Evolutionary conservation across 1,140 invertebrate species (phyloP), one percentile per base, ranked within the genome.

Genomic region (Bradysia coprophila): DNA sequence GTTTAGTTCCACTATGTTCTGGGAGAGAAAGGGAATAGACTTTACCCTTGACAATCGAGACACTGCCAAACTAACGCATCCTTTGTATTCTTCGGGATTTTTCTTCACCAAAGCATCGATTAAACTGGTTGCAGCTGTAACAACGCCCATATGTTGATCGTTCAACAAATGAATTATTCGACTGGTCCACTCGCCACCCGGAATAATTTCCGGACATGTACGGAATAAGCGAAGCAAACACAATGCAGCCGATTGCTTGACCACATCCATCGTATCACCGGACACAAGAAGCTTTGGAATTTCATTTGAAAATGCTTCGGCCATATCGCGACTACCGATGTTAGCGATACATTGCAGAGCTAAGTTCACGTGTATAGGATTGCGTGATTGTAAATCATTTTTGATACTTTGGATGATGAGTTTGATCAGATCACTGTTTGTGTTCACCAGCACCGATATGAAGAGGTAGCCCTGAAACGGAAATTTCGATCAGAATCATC

Each of bases 331-430:
- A 55, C 89, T 96, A 20, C 95, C 95, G 65, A 99, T 98, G 65
- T 99, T 99, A 13, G 96, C 94, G 54, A 99, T 98, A 63, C 96
- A 99, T 66, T 99, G 95, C 41, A 99, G 71, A n/a, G 96, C 94
- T 47, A 99, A 72, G 66, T 96, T 98, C 15, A 98, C 92, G 61
- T 98, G 93, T 52, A 98, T 89, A 15, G 96, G 94, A 69, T 99
- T 99, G 45, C 93, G 73, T 40, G 91, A 95, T 49, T 78, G 75
- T 50, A 99, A 68, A 69, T 99, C 96, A 73, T 98, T 98, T 67
- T 98, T 98, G 61, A 99, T 98, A 55, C 90, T 94, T 66, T 98
- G 95, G 50, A 98, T 95, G 46, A 99, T 98, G 49, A 99, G 73
- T 61, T 95, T 94, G 59, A 99, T 98, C 53, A 99, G 75, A 67